Evolutionary conservation across 2,113 vertebrate genomes (phyloP).

Genomic region (Actinemys pallida): DNA sequence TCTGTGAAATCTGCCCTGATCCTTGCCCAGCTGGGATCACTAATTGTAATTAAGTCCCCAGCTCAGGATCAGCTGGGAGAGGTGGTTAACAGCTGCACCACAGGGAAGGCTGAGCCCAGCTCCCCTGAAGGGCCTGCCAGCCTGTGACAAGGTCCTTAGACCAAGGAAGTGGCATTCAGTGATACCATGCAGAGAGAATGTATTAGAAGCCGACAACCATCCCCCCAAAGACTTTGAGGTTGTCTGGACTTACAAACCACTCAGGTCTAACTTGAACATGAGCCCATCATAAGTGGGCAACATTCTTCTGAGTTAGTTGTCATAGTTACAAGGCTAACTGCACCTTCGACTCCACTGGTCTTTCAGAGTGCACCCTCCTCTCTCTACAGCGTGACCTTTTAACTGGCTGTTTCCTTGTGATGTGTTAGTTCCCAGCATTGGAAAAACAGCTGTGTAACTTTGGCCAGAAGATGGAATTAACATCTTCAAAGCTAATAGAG

Average conservation of each 20-base stretch:
- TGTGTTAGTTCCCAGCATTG: not conserved
- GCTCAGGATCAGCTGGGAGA: not conserved
- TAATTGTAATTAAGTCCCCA: not conserved
- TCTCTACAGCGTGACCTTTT: not conserved
- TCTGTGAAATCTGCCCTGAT: not conserved
- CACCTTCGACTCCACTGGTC: not conserved
- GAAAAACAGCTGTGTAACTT: constrained; percentile 35
- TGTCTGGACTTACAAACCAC: not conserved
- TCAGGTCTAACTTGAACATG: fast-evolving
- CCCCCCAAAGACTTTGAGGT: not conserved
- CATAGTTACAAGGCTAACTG: not conserved
- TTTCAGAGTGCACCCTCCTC: not conserved
- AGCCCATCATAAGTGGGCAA: fast-evolving
- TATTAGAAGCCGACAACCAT: not conserved
- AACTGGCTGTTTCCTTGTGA: not conserved
- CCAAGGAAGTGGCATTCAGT: not conserved
- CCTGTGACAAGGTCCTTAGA: not conserved
- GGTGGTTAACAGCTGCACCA: not conserved
- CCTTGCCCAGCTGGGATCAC: not conserved
- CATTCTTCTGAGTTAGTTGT: not conserved
- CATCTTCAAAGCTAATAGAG: not conserved
- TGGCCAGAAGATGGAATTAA: constrained; percentile 44
- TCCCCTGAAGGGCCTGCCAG: not conserved
- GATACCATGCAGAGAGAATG: no score
- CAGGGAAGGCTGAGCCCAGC: no score